Evolutionary conservation across 2,888 invertebrate species (phyloP), one percentile per base, ranked within the genome.

Genomic region (Saturnia pavonia): DNA sequence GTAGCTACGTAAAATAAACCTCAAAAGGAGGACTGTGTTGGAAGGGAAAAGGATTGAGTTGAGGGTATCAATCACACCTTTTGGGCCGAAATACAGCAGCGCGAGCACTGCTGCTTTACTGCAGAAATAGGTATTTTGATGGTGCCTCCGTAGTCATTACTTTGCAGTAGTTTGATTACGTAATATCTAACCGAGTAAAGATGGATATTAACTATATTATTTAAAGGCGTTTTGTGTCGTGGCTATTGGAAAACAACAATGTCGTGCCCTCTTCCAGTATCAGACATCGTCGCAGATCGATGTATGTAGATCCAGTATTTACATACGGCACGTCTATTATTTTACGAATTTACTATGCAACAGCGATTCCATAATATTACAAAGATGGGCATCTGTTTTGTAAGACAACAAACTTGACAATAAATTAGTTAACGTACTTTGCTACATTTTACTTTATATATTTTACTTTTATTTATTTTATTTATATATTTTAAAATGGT

Each of bases 301-400:
- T 91, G 89, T 90, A 92, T 92, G 91, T 89, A 92, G 91, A 92
- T 92, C 86, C 77, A 78, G 72, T 78, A 91, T 91, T 91, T 88
- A 91, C 92, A 91, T 92, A 91, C 80, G 87, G 87, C 87, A 87
- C 81, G 90, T 88, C 91, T 85, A 89, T 91, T 91, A 91, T 90
- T 91, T 89, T 83, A 84, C 83, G 82, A 87, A 88, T 88, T 88
- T 85, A 83, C 82, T 83, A 84, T 80, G 80, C 82, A 81, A 85
- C 82, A 78, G 82, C 81, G 81, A 78, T 78, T 76, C 72, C 78
- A 48, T 71, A 65, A 45, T 65, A 19, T 40, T 65, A 40, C 65
- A 65, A 65, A 65, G 65, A 65, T 65, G 40, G 34, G 65, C 65
- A 65, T 65, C 48, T 27, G 7, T 34, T 68, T 48, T 48, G 54